Base-by-base conservation (phyloP, 23 tunicate species). In the Ciona savignyi region DNA sequence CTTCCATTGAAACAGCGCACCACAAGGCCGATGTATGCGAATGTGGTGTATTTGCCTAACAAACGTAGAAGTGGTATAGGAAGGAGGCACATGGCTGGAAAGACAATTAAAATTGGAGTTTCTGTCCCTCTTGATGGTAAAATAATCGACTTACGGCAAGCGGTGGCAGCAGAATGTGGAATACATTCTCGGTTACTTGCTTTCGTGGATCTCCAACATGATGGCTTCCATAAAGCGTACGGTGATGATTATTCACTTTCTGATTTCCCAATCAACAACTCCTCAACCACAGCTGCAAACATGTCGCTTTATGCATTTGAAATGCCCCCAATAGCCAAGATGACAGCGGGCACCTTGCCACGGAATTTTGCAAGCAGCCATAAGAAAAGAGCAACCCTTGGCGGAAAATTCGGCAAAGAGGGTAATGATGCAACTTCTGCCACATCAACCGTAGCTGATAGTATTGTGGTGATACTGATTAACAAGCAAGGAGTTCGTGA, bases 321-420 rank as follows among this genome's bases (percentile, higher is more conserved):
- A 65, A 78, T 90, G 85, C 97, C 97, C 1, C 81, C 80, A 1
- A 51, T 80, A 4, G 66, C 87, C 1, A 83, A 90, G 63, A 79
- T 90, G 81, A 90, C 89, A 0, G 89, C 97, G 25, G 97, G 97
- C 19, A 90, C 97, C 24, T 70, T 90, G 77, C 97, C 97, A 25
- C 73, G 97, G n/a, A 90, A 90, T 62, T 90, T 83, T 56, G 82
- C 85, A 2, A 83, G 89, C 48, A 75, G 62, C 24, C 84, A 83
- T 21, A 90, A 83, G 48, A 83, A 79, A 71, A 63, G 95, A 4
- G 70, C 78, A 9, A 73, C 65, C 23, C 65, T 77, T 20, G 82
- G 85, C 23, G 60, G 74, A 2, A 74, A 74, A 35, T 74, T 56
- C n/a, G 63, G 60, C 27, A 82, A 74, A 4, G 76, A 71, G 23